Evolutionary conservation across 1,140 invertebrate genomes (phyloP).

Genomic region (Trialeurodes vaporariorum): DNA sequence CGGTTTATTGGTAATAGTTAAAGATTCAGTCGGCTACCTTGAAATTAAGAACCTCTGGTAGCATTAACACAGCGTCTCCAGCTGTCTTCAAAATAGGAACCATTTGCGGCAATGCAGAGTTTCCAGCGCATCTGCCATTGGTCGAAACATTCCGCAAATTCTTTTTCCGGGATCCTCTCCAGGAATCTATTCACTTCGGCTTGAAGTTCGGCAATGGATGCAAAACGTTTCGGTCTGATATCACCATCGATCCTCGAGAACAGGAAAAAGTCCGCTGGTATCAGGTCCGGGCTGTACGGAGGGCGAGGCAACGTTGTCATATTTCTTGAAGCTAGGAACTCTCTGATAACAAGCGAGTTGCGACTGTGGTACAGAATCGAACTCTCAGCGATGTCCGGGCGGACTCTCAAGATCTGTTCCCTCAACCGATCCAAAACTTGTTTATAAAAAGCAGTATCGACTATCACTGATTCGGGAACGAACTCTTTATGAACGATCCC

Average conservation of each 20-base stretch:
- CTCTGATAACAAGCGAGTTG: slow-evolving; percentile 15
- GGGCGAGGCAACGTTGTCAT: slow-evolving; percentile 26
- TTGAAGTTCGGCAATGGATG: slow-evolving; percentile 13
- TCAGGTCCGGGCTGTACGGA: slow-evolving; percentile 31
- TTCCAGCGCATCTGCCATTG: slow-evolving; percentile 16
- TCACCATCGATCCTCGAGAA: slow-evolving; percentile 26
- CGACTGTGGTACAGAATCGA: slow-evolving; percentile 26
- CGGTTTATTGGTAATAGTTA: too few species aligned
- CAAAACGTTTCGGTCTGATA: slow-evolving; percentile 24
- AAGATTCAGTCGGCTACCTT: too few species aligned
- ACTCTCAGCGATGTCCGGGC: slow-evolving; percentile 7
- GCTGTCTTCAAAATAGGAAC: slow-evolving; percentile 32
- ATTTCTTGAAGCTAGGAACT: slow-evolving; percentile 25
- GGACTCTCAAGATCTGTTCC: slow-evolving; percentile 4
- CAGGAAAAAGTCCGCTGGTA: too few species aligned
- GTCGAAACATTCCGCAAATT: slow-evolving; percentile 28
- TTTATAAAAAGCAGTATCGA: slow-evolving; percentile 21
- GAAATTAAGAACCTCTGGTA: too few species aligned
- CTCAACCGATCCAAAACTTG: slow-evolving; percentile 25
- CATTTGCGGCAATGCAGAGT: slow-evolving; percentile 40
- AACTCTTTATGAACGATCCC: slow-evolving; percentile 29
- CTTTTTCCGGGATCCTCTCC: slow-evolving; percentile 13
- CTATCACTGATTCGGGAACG: slow-evolving; percentile 24
- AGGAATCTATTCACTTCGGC: slow-evolving; percentile 7
- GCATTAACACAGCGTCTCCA: too few species aligned